phyloP scores from a whole-genome alignment of 2,888 invertebrate genomes.

The Scelioninae gen. 2 region DNA sequence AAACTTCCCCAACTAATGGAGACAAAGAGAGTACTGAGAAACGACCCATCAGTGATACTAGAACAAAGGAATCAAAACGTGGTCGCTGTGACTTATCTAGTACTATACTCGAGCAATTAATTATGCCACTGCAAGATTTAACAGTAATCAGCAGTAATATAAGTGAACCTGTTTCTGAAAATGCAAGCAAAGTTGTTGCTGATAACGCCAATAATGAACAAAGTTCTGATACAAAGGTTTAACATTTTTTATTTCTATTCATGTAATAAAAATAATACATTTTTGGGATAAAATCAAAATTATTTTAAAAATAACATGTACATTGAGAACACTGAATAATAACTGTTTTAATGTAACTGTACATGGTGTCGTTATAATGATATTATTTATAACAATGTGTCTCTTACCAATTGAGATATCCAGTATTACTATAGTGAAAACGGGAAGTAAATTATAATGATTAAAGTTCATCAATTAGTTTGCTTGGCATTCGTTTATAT shows the following conservation, averaged over 20 bases:
- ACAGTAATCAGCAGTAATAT: conserved; percentile 74
- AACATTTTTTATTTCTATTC: background rate
- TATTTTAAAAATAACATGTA: no score
- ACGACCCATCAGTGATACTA: conserved; percentile 58
- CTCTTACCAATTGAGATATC: no score
- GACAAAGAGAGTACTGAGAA: conserved; percentile 76
- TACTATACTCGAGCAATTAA: conserved; percentile 84
- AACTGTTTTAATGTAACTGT: no score
- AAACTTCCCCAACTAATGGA: conserved; percentile 75
- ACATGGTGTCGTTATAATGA: no score
- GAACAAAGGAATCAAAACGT: conserved; percentile 78
- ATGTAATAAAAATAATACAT: no score
- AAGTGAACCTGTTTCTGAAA: conserved; percentile 75
- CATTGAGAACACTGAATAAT: no score
- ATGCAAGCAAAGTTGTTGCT: conserved; percentile 75
- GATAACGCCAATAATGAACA: conserved; percentile 72
- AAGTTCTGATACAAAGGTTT: conserved; percentile 76
- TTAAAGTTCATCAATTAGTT: no score
- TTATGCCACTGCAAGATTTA: conserved; percentile 80
- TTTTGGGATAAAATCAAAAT: no score
- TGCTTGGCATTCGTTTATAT: no score
- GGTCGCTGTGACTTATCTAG: conserved; percentile 83
- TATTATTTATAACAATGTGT: no score
- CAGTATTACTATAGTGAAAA: no score
- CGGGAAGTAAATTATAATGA: no score